Evolutionary conservation across 2,797 vertebrate genomes (phyloP), one percentile per base, ranked within the genome.

Genomic region (Ibycter americanus): DNA sequence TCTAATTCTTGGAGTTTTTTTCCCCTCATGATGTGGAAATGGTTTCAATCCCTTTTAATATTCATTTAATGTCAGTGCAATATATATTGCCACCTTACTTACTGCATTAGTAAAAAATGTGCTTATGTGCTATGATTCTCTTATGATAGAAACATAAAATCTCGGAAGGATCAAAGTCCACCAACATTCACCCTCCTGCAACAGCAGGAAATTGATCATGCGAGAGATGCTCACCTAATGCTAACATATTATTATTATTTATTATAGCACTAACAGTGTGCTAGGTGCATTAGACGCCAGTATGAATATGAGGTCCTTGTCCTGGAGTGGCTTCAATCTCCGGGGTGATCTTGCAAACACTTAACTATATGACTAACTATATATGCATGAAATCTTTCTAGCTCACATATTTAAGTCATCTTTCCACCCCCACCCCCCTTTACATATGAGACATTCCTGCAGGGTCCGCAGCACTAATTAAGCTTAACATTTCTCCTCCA

Each of bases 141-240:
- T 96, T 97, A 90, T 91, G 96, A 97, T 96, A 97, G 96, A 97
- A 97, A 79, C 97, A 97, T 97, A 97, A 97, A 97, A 97, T 97
- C 96, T 96, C 27, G 8, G 93, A 96, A 96, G 91, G 96, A 97
- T 96, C 95, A 97, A 97, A 97, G 97, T 97, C 97, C 97, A 97
- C 96, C 95, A 97, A 96, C 90, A 86, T 91, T 96, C 96, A 89
- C 94, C 93, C 97, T 96, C 85, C 92, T 96, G 88, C 90, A 97
- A 93, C 80, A 84, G 97, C 95, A 94, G 96, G 95, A 97, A 97
- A 97, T 97, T 97, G 97, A 97, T 97, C 95, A 83, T 83, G 79
- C 4, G 42, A 94, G 97, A 96, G 95, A 97, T 95, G 96, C 94
- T 97, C 96, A 97, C 93, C 92, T 97, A 97, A 97, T 95, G 96